Evolutionary conservation across 35 echinoderm and acorn worm species (phyloP), one percentile per base, ranked within the genome.

Genomic region (Eucidaris tribuloides): DNA sequence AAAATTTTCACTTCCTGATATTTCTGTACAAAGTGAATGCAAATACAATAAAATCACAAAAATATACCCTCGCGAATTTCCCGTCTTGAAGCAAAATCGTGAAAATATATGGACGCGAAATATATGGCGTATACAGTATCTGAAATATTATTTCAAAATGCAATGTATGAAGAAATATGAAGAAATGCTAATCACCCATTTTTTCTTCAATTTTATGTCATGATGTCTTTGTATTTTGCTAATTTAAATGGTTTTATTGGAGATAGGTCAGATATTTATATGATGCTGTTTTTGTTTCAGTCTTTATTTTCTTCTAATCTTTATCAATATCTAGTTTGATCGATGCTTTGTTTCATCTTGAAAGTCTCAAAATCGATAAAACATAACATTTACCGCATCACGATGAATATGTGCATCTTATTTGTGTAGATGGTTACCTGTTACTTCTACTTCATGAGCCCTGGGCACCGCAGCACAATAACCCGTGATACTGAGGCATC

Each of bases 361-460:
- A 56, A 17, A 56, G 15, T 22, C 50, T 17, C 14, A 56, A 14
- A 56, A 56, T 0, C 22, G 15, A 22, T 22, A 56, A 14, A 17
- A 56, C 15, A 22, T 14, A 56, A 17, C 50, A 17, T 56, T 17
- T 17, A 56, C 22, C 15, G 50, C 22, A 17, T 22, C 22, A 22
- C 15, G 50, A 14, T 17, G 50, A 14, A 14, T 14, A 14, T 17
- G 22, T 56, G 22, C 22, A 17, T 17, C 50, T 17, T 14, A 15
- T 44, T 5, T 45, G 48, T 9, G 20, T 17, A 29, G 29, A 19
- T 39, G 50, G 70, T 43, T 34, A 93, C 94, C 94, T 82, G 76
- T 85, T 0, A 97, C 56, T 86, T 97, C 81, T 7, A 97, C 94
- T 20, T 85, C 90, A 71, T 93, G 80, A 37, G 82, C 86, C 17